These are phyloP conservation scores for Dallia pectoralis DNA, from an alignment of 2,797 vertebrate species.

Conservation along the genomic window DNA sequence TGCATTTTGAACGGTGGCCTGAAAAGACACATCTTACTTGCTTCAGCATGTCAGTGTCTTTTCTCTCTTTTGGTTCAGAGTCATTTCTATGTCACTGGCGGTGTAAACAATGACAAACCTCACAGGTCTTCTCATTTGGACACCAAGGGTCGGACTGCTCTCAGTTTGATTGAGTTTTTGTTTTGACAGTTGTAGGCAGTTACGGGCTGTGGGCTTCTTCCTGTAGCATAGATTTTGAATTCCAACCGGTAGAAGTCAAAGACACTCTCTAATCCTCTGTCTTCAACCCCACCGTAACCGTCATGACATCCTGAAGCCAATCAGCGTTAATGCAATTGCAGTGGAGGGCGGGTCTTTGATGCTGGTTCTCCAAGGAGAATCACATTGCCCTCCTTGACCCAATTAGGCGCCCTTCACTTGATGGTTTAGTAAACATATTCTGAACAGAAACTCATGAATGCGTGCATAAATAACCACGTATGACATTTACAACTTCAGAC, in stretches of 20 bases:
- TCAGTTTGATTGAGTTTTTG: background rate
- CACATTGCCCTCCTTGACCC: slow-evolving; percentile 1
- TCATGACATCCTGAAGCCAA: background rate
- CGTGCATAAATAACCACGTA: background rate
- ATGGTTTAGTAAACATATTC: background rate
- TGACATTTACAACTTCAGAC: slow-evolving; percentile 3
- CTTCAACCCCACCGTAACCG: background rate
- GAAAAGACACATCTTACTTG: background rate
- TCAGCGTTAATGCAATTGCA: slow-evolving; percentile 12
- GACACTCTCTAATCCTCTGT: background rate
- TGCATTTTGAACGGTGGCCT: background rate
- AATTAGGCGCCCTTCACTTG: background rate
- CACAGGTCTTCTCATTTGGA: background rate
- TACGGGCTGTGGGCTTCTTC: background rate
- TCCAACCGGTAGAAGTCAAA: background rate
- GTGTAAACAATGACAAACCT: no score
- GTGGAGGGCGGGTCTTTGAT: slow-evolving; percentile 6
- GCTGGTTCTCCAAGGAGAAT: background rate
- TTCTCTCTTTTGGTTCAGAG: no score
- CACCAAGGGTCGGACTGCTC: background rate
- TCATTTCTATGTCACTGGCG: no score
- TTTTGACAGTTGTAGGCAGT: background rate
- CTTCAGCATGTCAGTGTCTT: no score
- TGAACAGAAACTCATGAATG: slow-evolving; percentile 8
- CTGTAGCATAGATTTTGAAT: background rate